phyloP scores from a whole-genome alignment of 1,140 invertebrate genomes.

The Leguminivora glycinivorella region DNA sequence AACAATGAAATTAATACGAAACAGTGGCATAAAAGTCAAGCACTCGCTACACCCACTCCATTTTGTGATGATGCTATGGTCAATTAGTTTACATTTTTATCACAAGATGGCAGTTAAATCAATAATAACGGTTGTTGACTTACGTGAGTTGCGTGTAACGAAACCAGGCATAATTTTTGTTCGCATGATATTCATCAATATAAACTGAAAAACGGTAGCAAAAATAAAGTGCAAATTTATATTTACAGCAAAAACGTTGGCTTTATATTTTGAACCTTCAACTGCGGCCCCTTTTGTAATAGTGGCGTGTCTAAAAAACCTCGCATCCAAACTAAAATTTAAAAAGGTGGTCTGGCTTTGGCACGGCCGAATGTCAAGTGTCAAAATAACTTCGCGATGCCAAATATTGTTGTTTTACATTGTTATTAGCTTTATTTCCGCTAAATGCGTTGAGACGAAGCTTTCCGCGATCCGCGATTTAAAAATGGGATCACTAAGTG shows the following conservation, averaged over 20 bases:
- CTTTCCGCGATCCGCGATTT: constrained; percentile 13
- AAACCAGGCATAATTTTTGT: neutral
- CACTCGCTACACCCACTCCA: neutral
- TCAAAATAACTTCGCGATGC: constrained; percentile 28
- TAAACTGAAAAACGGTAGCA: neutral
- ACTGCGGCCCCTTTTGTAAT: neutral
- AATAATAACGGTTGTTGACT: neutral
- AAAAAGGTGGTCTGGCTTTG: constrained; percentile 22
- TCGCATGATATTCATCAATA: neutral
- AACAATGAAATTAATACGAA: no score
- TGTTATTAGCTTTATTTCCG: constrained; percentile 28
- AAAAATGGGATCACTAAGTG: neutral
- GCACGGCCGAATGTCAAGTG: constrained; percentile 23
- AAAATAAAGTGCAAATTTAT: no score
- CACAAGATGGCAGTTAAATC: neutral
- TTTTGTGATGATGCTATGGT: neutral
- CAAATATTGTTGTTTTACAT: constrained; percentile 29
- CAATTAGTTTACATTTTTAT: neutral
- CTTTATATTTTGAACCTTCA: no score
- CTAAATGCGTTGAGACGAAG: constrained; percentile 21
- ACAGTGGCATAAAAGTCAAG: no score
- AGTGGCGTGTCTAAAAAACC: neutral
- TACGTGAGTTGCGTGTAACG: neutral
- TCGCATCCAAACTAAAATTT: constrained; percentile 6
- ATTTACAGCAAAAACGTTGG: no score